Evolutionary conservation across 2,888 invertebrate genomes (phyloP).

Genomic region (Halictus ligatus): DNA sequence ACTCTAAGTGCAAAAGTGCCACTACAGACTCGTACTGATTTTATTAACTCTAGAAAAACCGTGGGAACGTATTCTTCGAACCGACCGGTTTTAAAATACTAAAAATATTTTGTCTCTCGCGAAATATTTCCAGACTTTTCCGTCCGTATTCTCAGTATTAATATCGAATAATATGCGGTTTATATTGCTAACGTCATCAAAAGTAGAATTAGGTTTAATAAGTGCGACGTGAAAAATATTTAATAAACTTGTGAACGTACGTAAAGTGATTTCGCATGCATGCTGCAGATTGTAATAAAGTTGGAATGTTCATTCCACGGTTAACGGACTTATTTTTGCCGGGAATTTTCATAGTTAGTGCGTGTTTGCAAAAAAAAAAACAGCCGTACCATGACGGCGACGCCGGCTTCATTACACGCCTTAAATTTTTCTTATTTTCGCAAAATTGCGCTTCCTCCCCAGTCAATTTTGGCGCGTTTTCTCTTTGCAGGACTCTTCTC

Average conservation of each 20-base stretch:
- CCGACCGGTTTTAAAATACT: not conserved
- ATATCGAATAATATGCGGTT: not conserved
- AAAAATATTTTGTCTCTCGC: not conserved
- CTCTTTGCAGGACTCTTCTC: not conserved
- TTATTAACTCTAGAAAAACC: not conserved
- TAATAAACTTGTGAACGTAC: not conserved
- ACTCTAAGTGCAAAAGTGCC: not conserved
- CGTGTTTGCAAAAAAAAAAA: not conserved
- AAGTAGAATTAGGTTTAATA: not conserved
- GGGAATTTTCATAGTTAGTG: not conserved
- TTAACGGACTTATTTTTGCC: not conserved
- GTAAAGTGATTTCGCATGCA: not conserved
- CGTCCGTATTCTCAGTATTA: not conserved
- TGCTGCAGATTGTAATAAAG: not conserved
- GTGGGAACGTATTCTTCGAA: not conserved
- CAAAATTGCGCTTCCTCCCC: not conserved
- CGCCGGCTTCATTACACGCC: not conserved
- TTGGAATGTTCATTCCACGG: not conserved
- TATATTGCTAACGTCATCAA: not conserved
- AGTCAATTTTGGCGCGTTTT: constrained; percentile 17
- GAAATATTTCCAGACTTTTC: not conserved
- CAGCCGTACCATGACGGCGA: not conserved
- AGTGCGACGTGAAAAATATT: not conserved
- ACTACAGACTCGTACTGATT: not conserved
- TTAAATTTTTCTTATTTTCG: constrained; percentile 3